Base-by-base conservation (phyloP, 1,140 invertebrate species). In the Lucilia sericata region DNA sequence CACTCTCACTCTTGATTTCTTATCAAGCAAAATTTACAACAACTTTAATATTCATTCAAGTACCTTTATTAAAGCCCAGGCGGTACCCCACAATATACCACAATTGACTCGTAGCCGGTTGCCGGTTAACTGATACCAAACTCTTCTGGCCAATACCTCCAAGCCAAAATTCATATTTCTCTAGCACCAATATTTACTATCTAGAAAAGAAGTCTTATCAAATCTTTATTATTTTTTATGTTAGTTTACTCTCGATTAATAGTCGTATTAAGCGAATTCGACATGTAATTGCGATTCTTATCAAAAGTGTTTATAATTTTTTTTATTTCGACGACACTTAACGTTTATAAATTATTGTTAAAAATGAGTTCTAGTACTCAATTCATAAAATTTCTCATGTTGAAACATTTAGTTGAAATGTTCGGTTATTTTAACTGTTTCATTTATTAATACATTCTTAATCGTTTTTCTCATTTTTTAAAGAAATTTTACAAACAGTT, bases 61-160 rank as follows among this genome's bases (percentile, higher is more conserved):
- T 80, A 80, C 76, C 76, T 80, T 80, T 13, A 80, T 49, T 9
- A 80, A 3, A 12, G n/a, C 42, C 76, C 76, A 80, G 12, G 25
- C 76, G 1, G 76, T 21, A 14, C 76, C 76, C 76, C 76, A 80
- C n/a, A 80, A 51, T 80, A 80, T 80, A 49, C 76, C 76, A 49
- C 76, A 80, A 80, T 80, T 80, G 8, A 80, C 76, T 21, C 76
- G n/a, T 80, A 80, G 76, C 76, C 76, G 12, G 47, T 25, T 80
- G 76, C 76, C 76, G 19, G 76, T 80, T 80, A 80, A 80, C 76
- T 80, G 76, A 80, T 80, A 49, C 42, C n/a, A 80, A 19, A 80
- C 25, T 21, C 76, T 47, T 13, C 76, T 21, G 76, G 76, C 76
- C 19, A 80, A 25, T 21, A 51, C 42, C 19, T 80, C 76, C 47